Base-by-base conservation (phyloP, 1,140 invertebrate genomes). In the Phthorimaea operculella region DNA sequence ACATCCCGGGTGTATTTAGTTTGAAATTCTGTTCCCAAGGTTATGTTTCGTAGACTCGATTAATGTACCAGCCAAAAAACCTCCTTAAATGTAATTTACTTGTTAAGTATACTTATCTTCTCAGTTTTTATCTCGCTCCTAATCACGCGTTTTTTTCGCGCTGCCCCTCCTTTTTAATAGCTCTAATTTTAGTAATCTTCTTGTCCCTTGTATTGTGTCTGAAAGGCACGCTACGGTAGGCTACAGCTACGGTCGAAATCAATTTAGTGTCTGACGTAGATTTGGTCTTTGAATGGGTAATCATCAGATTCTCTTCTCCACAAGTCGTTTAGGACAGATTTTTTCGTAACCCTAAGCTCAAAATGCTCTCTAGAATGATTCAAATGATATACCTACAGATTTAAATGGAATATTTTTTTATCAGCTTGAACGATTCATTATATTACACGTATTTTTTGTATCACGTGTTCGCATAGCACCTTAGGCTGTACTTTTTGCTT, bases 101-200 rank as follows among this genome's bases (percentile, higher is more conserved):
- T n/a, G n/a, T 5, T 12, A 39, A 3, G 8, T 15, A 17, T 4
- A n/a, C 11, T 11, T 47, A 17, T 28, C 44, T 47, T 47, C 11
- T 15, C 44, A 14, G 44, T 47, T 47, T 28, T 58, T 53, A 54
- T 62, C 21, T 62, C 15, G 51, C 44, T 47, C 57, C 57, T 52
- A 55, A 62, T 58, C 56, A 55, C 39, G 47, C 14, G 59, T 50
- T 55, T 34, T 56, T 57, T 51, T 56, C 47, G 52, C 59, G 47
- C 36, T 51, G 50, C 53, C 42, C 49, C 57, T 34, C 47, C 28
- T 50, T 12, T 52, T 52, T 58, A 62, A 58, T 54, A 58, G 17
- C 54, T 47, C 21, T 53, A 55, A 58, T 58, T 62, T 56, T 55
- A 50, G 60, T 54, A 58, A 62, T 62, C 58, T 50, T 47, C 36